Percentiles rank a stretch among this genome's conserved stretches.
Conservation (phyloP, 2,797 vertebrate species). For the Rhodeus uyekii region DNA sequence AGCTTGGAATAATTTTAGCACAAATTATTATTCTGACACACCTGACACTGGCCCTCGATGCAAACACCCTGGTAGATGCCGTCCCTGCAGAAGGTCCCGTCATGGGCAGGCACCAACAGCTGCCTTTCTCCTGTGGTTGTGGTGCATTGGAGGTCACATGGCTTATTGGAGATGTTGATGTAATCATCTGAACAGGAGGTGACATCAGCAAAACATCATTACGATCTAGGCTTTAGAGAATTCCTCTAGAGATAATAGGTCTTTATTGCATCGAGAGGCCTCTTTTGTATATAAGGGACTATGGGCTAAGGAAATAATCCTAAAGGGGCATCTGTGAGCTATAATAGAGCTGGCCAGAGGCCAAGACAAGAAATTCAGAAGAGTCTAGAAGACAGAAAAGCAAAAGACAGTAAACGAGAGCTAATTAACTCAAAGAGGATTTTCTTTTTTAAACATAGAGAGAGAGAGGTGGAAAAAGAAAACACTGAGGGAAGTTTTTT, state of each 20-base stretch:
- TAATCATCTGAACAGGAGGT: conserved; percentile 83
- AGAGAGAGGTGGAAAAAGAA: conserved; percentile 4
- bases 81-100: conserved; percentile 87
- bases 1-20: background rate
- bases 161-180: conserved; percentile 92
- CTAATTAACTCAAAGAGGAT: background rate
- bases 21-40: conserved; percentile 55
- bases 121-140: conserved; percentile 85
- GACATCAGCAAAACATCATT: conserved; percentile 49
- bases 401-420: background rate
- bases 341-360: conserved; percentile 40
- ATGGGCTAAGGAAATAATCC: conserved; percentile 45
- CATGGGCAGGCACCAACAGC: conserved; percentile 84
- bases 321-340: conserved; percentile 48
- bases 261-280: conserved; percentile 44
- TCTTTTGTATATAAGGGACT: conserved; percentile 39
- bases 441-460: conserved; percentile 23
- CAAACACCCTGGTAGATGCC: conserved; percentile 84
- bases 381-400: conserved; percentile 30
- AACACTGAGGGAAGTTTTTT: conserved; percentile 15
- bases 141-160: conserved; percentile 90
- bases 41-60: conserved; percentile 88
- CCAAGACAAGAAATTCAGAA: conserved; percentile 40
- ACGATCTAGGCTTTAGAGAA: conserved; percentile 39
- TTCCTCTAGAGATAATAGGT: conserved; percentile 39